These are phyloP conservation scores for Smittia sp. DNA, from an alignment of 2,888 invertebrate species.

Conservation along the genomic window DNA sequence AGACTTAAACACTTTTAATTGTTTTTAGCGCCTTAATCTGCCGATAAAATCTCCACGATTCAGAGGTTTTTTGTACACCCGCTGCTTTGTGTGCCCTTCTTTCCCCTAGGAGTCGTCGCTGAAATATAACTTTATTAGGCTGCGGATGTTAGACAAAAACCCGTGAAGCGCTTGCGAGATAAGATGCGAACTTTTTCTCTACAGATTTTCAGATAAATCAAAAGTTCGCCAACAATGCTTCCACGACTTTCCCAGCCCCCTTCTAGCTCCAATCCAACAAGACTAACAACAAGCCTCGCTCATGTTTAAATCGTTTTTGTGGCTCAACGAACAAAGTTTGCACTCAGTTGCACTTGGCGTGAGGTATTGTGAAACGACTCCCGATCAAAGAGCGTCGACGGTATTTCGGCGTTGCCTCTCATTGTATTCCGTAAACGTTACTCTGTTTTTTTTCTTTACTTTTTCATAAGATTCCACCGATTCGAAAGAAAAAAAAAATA, in stretches of 20 bases:
- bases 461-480: slow-evolving; percentile 34
- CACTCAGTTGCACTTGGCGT: no score
- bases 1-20: slow-evolving; percentile 41
- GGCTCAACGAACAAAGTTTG: background rate
- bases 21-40: slow-evolving; percentile 40
- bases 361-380: no score
- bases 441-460: slow-evolving; percentile 11
- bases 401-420: slow-evolving; percentile 6
- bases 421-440: slow-evolving; percentile 33
- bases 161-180: background rate
- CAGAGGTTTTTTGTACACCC: slow-evolving; percentile 21
- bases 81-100: slow-evolving; percentile 22
- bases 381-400: background rate
- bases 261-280: background rate
- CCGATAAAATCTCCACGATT: slow-evolving; percentile 36
- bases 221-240: background rate
- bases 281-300: background rate
- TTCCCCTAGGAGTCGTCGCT: background rate
- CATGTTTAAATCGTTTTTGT: background rate
- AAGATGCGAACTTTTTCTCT: background rate
- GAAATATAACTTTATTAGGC: slow-evolving; percentile 23
- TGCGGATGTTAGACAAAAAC: slow-evolving; percentile 1
- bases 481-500: slow-evolving; percentile 21
- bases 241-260: background rate
- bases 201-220: background rate